phyloP scores from a whole-genome alignment of 37 sponge, comb jelly and placozoan species.

The Theonella swinhoei region DNA sequence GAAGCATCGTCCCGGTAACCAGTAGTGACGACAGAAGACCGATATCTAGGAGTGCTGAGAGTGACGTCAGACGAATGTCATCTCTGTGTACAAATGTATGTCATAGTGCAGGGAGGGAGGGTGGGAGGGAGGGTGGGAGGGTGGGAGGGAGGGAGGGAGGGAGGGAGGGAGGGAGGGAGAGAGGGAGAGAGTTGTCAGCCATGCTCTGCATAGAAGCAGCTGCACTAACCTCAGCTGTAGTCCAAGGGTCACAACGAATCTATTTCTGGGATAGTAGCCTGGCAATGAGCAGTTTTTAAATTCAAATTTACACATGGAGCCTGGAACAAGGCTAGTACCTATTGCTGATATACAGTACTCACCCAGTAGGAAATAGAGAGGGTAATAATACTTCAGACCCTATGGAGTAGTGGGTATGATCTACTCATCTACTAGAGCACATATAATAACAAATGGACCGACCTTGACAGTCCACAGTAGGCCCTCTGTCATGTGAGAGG shows the following conservation, averaged over 20 bases:
- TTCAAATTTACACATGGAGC: too few relatives aligned
- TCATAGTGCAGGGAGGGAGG: not conserved
- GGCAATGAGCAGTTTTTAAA: too few relatives aligned
- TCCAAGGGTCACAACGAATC: not conserved
- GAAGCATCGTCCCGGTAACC: slow-evolving; percentile 17
- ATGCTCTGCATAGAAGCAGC: too few relatives aligned
- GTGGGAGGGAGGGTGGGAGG: not conserved
- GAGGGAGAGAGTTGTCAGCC: too few relatives aligned
- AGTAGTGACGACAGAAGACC: slow-evolving; percentile 35
- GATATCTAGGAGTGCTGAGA: slow-evolving; percentile 31
- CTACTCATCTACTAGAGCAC: not conserved
- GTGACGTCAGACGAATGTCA: not conserved
- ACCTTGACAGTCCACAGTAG: slow-evolving; percentile 44
- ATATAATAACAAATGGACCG: not conserved
- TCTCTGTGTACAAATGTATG: too few relatives aligned
- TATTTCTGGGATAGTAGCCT: not conserved
- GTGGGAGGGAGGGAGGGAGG: not conserved
- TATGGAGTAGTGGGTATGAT: too few relatives aligned
- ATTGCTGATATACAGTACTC: too few relatives aligned
- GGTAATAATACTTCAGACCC: not conserved
- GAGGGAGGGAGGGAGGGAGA: not conserved
- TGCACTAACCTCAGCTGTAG: not conserved
- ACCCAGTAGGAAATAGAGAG: not conserved
- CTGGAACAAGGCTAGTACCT: too few relatives aligned
- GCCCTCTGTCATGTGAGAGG: slow-evolving; percentile 36